phyloP scores from a whole-genome alignment of 2,888 invertebrate species.

The Drosophila anomalata region DNA sequence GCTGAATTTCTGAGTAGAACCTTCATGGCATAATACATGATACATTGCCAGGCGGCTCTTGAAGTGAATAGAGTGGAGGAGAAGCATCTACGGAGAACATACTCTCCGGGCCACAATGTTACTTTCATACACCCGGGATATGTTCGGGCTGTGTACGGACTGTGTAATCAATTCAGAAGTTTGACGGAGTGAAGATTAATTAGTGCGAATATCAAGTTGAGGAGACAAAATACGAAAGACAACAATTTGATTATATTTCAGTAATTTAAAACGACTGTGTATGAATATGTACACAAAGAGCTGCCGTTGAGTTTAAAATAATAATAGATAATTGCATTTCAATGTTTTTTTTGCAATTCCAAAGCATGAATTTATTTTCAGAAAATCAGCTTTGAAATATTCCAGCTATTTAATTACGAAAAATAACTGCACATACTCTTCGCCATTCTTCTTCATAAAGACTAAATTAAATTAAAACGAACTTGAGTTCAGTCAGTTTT shows the following conservation, averaged over 20 bases:
- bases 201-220: neutral
- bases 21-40: slow-evolving; percentile 38
- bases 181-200: slow-evolving; percentile 11
- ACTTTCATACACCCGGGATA: slow-evolving; percentile 6
- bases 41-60: slow-evolving; percentile 17
- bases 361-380: neutral
- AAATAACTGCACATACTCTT: neutral
- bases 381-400: neutral
- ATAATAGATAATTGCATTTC: slow-evolving; percentile 2
- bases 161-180: slow-evolving; percentile 25
- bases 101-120: slow-evolving; percentile 6
- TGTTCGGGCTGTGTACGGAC: neutral
- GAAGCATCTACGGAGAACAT: neutral
- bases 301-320: slow-evolving; percentile 1
- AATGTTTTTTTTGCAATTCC: neutral
- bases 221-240: neutral
- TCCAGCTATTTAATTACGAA: neutral
- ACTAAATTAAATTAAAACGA: neutral
- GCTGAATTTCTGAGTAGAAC: slow-evolving; percentile 33
- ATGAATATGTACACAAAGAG: neutral
- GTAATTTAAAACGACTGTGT: slow-evolving; percentile 4
- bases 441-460: neutral
- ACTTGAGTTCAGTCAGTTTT: neutral
- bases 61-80: slow-evolving; percentile 1
- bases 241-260: slow-evolving; percentile 3